Percentiles rank a stretch among this genome's conserved stretches.
Conservation (phyloP, 2,797 vertebrate species). For the Moxostoma hubbsi region DNA sequence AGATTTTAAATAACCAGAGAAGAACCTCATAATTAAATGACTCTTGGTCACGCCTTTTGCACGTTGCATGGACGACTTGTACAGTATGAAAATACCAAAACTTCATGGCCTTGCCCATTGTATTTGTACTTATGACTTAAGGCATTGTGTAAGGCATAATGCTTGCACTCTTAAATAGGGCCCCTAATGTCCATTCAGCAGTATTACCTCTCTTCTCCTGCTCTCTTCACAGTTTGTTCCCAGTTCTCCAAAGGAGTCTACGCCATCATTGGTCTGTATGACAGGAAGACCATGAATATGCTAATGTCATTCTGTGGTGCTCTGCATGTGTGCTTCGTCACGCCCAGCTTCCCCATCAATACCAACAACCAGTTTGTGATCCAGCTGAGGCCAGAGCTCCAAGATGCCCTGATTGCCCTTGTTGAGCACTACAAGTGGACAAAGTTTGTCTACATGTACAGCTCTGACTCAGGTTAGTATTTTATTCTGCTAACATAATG, state of each 20-base stretch:
- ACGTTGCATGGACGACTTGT: too few species aligned
- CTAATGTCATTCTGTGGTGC: slow-evolving; percentile 96
- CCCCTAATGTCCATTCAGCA: neutral
- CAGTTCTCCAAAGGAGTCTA: slow-evolving; percentile 98
- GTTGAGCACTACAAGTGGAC: slow-evolving; percentile 92
- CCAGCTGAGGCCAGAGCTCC: slow-evolving; percentile 92
- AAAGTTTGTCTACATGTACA: slow-evolving; percentile 96
- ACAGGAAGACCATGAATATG: slow-evolving; percentile 95
- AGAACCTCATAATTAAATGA: too few species aligned
- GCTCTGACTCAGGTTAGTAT: slow-evolving; percentile 88
- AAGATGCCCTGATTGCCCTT: slow-evolving; percentile 91
- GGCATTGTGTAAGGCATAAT: neutral
- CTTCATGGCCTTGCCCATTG: too few species aligned
- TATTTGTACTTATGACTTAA: too few species aligned
- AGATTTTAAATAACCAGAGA: too few species aligned
- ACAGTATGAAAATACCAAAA: too few species aligned
- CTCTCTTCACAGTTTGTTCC: slow-evolving; percentile 85
- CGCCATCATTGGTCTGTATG: slow-evolving; percentile 96
- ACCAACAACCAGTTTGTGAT: slow-evolving; percentile 97
- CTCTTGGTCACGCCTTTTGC: too few species aligned
- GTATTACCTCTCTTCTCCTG: neutral
- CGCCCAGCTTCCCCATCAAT: slow-evolving; percentile 91
- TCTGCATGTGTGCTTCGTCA: slow-evolving; percentile 95
- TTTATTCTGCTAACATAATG: neutral
- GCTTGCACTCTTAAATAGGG: neutral